Evolutionary conservation across 2,888 invertebrate species (phyloP).

Genomic region (Agrotis clavis): DNA sequence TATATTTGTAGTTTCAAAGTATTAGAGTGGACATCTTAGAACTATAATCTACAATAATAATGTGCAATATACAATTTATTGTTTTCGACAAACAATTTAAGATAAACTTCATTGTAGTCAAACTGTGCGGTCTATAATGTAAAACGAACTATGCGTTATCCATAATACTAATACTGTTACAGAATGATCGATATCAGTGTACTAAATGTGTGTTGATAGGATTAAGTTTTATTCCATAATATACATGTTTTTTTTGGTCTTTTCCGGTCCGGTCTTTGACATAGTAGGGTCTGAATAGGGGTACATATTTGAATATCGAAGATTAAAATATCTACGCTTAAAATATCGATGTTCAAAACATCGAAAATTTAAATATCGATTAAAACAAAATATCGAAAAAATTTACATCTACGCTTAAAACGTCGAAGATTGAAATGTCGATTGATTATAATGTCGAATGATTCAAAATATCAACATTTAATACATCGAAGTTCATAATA

Average conservation of each 20-base stretch:
- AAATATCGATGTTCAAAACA: too few relatives aligned
- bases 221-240: neutral
- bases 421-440: too few relatives aligned
- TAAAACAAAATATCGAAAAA: too few relatives aligned
- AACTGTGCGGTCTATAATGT: constrained; percentile 39
- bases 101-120: constrained; percentile 35
- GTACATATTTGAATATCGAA: too few relatives aligned
- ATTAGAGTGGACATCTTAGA: neutral
- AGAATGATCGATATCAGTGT: constrained; percentile 6
- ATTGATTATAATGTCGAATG: too few relatives aligned
- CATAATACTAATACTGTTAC: constrained; percentile 9
- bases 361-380: too few relatives aligned
- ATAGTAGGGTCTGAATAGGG: too few relatives aligned
- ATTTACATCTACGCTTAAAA: too few relatives aligned
- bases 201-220: constrained; percentile 19
- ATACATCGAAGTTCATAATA: too few relatives aligned
- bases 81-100: constrained; percentile 1
- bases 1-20: neutral
- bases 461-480: too few relatives aligned
- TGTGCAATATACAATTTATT: constrained; percentile 43
- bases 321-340: too few relatives aligned
- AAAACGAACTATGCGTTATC: constrained; percentile 14
- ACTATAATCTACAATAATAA: constrained; percentile 29
- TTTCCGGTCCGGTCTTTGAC: neutral
- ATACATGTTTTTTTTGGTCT: too few relatives aligned